Evolutionary conservation across 2,888 invertebrate genomes (phyloP), one percentile per base, ranked within the genome.

Genomic region (Galerucella nymphaeae): DNA sequence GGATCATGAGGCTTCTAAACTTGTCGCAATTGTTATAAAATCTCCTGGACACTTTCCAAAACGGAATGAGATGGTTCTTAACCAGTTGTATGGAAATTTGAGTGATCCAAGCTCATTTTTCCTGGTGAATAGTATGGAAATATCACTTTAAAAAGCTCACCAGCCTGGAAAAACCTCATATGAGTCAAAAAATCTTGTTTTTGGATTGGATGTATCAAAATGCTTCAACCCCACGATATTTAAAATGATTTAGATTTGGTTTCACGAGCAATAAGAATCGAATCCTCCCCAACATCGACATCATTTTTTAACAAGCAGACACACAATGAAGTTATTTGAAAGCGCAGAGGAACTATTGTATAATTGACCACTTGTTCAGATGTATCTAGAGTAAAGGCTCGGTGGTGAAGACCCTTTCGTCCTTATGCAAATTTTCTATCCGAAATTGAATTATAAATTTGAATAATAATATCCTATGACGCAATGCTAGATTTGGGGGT

Each of bases 361-460:
- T 82, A 82, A 82, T 82, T 81, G 83, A 83, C 83, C 83, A 84
- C 83, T 84, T 84, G 84, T 83, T 83, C 83, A 74, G 74, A 75
- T 74, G 74, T 76, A 79, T 79, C 76, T 72, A 67, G 72, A 71
- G 65, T 70, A 76, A 75, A 79, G 73, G 73, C 77, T 77, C 80
- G 78, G 57, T 20, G 5, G 18, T 53, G 18, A 42, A 63, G 83
- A 83, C 85, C 85, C 85, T 84, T 84, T 81, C 81, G 78, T 84
- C 84, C 84, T 85, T 86, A 86, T 86, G 86, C 84, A 86, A 86
- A 86, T 86, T 85, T 85, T 85, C 85, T 83, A 83, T 84, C 85
- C 86, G 84, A 85, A 86, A 86, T 86, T 86, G 86, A 86, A 86
- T 86, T 86, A 86, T 85, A 85, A 86, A 86, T 86, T 86, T 86